Percentiles rank a stretch among this genome's conserved stretches.
Evolutionary conservation across 2,113 vertebrate genomes (phyloP).

Genomic region (Leucoraja erinaceus): DNA sequence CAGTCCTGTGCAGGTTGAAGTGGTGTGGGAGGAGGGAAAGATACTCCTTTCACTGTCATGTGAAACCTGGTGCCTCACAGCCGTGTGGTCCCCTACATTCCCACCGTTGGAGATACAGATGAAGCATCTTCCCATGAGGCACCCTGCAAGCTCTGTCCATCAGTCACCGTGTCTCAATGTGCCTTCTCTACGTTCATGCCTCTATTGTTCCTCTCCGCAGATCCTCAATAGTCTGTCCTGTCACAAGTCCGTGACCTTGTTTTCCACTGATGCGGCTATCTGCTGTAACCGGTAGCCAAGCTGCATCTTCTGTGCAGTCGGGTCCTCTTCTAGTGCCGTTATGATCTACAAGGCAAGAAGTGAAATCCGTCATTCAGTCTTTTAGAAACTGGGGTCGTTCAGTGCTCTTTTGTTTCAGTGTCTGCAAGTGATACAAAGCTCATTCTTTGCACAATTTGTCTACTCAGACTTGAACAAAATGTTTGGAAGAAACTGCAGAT

Average conservation of each 20-base stretch:
- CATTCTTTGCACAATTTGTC: background rate
- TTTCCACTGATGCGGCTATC: slow-evolving; percentile 91
- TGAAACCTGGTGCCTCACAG: background rate
- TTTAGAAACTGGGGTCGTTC: background rate
- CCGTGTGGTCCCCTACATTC: background rate
- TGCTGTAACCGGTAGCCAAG: slow-evolving; percentile 92
- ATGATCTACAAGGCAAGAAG: slow-evolving; percentile 70
- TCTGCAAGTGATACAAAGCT: background rate
- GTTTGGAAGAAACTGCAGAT: no score
- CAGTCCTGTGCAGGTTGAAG: background rate
- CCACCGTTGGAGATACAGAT: background rate
- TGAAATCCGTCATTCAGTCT: background rate
- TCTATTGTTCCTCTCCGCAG: background rate
- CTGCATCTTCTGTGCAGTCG: slow-evolving; percentile 96
- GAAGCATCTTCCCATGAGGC: slow-evolving; percentile 20
- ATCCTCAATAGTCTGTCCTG: slow-evolving; percentile 22
- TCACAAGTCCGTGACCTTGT: slow-evolving; percentile 98
- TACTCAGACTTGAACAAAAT: background rate
- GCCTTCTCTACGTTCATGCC: background rate
- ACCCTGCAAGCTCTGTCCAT: background rate
- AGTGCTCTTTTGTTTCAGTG: background rate
- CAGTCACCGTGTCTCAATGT: background rate
- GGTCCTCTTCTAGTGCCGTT: slow-evolving; percentile 84
- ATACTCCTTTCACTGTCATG: background rate
- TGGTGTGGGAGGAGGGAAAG: background rate